phyloP scores from a whole-genome alignment of 2,113 vertebrate species.

The Corydoras sp. region DNA sequence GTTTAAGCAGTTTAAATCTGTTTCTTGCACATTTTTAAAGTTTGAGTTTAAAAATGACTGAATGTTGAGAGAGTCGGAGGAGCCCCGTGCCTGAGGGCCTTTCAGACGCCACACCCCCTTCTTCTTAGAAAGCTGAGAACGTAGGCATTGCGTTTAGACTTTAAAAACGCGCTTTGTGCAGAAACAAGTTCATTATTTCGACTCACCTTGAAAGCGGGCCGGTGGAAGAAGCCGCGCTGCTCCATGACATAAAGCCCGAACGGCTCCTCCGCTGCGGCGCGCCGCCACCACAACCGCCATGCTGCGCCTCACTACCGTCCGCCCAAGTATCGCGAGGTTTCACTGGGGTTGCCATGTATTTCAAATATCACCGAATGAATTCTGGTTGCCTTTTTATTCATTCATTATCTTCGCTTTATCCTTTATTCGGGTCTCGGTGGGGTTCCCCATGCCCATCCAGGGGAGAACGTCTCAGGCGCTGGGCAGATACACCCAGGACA shows the following conservation, averaged over 20 bases:
- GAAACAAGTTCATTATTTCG: too few species aligned
- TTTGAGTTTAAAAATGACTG: neutral
- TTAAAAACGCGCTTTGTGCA: neutral
- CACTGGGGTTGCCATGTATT: conserved; percentile 23
- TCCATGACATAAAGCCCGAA: conserved; percentile 51
- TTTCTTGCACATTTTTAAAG: too few species aligned
- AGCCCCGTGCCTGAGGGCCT: neutral
- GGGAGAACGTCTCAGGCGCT: too few species aligned
- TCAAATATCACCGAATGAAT: neutral
- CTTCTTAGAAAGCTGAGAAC: neutral
- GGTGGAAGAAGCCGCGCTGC: conserved; percentile 43
- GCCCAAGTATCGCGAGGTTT: conserved; percentile 60
- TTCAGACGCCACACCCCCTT: conserved; percentile 57
- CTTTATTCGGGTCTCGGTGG: too few species aligned
- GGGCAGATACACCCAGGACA: too few species aligned
- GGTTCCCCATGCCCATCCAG: too few species aligned
- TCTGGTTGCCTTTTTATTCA: neutral
- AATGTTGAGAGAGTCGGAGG: neutral
- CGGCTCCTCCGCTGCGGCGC: conserved; percentile 61
- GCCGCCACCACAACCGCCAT: conserved; percentile 65
- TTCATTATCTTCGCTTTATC: too few species aligned
- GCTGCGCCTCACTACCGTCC: conserved; percentile 47
- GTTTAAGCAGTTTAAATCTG: too few species aligned
- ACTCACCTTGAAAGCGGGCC: conserved; percentile 54
- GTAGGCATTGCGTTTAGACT: neutral